Evolutionary conservation across 2,113 vertebrate species (phyloP).

Genomic region (Syrrhaptes paradoxus): DNA sequence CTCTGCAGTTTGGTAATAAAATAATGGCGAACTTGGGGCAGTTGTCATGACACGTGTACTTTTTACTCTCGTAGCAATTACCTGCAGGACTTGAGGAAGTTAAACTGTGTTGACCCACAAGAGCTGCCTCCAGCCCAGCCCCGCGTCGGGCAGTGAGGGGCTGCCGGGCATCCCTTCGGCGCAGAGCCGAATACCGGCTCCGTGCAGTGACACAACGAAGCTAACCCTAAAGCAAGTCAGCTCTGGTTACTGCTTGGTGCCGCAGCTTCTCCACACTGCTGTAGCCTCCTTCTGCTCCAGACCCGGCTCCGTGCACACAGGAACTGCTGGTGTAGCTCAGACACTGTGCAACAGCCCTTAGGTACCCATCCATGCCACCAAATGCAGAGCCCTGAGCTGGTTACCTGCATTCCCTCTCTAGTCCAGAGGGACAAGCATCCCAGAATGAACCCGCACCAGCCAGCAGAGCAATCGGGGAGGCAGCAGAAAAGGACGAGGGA

Average conservation of each 20-base stretch:
- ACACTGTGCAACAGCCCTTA: neutral
- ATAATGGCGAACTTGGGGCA: conserved; percentile 33
- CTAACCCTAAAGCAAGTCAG: neutral
- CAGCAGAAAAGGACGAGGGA: neutral
- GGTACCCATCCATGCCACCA: neutral
- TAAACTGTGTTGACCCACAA: neutral
- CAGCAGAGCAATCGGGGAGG: neutral
- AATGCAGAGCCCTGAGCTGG: neutral
- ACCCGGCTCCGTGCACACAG: fast-evolving
- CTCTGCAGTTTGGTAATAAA: conserved; percentile 24
- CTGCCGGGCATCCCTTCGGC: too few species aligned
- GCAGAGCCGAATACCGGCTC: too few species aligned
- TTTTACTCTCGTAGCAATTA: conserved; percentile 6
- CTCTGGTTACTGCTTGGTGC: neutral
- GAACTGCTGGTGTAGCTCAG: neutral
- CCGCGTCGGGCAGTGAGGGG: too few species aligned
- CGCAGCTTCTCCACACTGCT: fast-evolving
- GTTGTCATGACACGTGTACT: neutral
- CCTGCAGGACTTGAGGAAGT: conserved; percentile 9
- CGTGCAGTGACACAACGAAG: fast-evolving
- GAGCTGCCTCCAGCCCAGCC: neutral
- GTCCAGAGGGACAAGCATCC: neutral
- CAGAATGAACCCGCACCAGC: neutral
- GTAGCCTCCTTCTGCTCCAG: neutral
- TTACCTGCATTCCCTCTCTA: neutral